Conservation (phyloP, 2,113 vertebrate genomes). For the Bos taurus region ARS-UCD2.0 NC_037344.1:49542001-49542500, state of each 20-base stretch:
- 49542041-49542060: neutral
- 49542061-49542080: rapidly evolving
- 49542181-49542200: neutral
- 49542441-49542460: neutral
- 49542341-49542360: neutral
- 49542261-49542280: neutral
- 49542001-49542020: neutral
- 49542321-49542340: neutral
- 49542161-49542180: too few relatives aligned
- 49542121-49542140: rapidly evolving
- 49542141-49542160: neutral
- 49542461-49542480: neutral
- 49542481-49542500: neutral
- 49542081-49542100: rapidly evolving
- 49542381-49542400: neutral
- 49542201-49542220: neutral
- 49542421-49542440: neutral
- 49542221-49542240: neutral
- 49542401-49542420: too few relatives aligned
- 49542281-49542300: neutral
- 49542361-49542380: neutral
- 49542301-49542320: neutral
- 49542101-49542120: rapidly evolving
- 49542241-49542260: neutral
- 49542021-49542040: too few relatives aligned